Base-by-base conservation (phyloP, 2,888 invertebrate genomes). In the Xylota sylvarum region DNA sequence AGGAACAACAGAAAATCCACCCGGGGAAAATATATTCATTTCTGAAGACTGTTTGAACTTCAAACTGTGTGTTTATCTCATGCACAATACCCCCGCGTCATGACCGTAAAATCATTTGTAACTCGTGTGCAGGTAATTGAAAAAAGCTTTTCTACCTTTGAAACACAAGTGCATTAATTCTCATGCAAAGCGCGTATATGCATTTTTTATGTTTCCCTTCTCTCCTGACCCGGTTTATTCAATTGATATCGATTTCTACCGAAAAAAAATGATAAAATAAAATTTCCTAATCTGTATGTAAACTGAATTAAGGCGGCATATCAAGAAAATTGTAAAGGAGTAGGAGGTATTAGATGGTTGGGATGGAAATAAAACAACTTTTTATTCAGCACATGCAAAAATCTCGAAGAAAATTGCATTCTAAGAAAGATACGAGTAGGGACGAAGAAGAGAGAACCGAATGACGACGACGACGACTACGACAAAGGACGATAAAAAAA, bases 371-470 rank as follows among this genome's bases (percentile, higher is more conserved):
- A 58, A 67, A 73, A 60, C 40, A 73, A 62, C 74, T 81, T 74
- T 46, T 69, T 64, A 76, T 76, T 81, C 81, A 81, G 62, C 58
- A 23, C 76, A 81, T 69, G 74, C 65, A 52, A 48, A 58, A 80
- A 65, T 62, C 52, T 76, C n/a, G 23, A 69, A 76, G 81, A 62
- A 74, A 74, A 81, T 81, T 81, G 76, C 81, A 81, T 81, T 69
- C 74, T 2, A 35, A 35, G 35, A 80, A 9, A 30, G 56, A 64
- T 30, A 32, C 48, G 48, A 32, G 37, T 14, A 60, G 17, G 48
- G 19, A 27, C 56, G 12, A 23, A 7, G 35, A 7, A 19, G 30
- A 48, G n/a, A 48, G 19, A 48, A 46, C 10, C 37, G 37, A 37
- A 37, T 5, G 32, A 32, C 23, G 10, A 10, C 3, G 52, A 46